Evolutionary conservation across 2,113 vertebrate genomes (phyloP).

Genomic region (Menura novaehollandiae): DNA sequence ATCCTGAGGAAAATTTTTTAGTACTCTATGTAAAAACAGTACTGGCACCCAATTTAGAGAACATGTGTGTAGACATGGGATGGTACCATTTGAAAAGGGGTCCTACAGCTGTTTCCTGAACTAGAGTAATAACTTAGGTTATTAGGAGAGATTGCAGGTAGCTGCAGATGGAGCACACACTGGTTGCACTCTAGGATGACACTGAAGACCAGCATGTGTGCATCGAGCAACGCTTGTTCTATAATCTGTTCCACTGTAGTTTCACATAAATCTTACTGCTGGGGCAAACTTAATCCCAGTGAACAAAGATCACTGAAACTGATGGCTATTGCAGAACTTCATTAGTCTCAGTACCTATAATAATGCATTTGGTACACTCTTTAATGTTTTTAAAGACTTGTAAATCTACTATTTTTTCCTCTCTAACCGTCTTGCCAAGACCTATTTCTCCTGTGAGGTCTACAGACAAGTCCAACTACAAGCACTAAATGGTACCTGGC

Average conservation of each 20-base stretch:
- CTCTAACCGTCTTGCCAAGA: not conserved
- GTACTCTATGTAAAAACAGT: not conserved
- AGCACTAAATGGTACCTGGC: not conserved
- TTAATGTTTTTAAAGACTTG: not conserved
- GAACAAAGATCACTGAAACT: not conserved
- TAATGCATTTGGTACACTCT: not conserved
- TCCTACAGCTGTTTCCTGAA: not conserved
- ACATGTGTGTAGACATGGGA: accelerated
- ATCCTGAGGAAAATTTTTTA: not conserved
- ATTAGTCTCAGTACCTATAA: not conserved
- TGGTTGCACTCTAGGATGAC: not conserved
- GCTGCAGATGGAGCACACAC: not conserved
- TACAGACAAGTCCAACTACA: not conserved
- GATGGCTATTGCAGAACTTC: not conserved
- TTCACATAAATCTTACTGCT: not conserved
- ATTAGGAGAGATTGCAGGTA: not conserved
- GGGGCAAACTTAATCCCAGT: not conserved
- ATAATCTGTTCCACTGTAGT: not conserved
- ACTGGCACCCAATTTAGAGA: not conserved
- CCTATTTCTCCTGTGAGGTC: not conserved
- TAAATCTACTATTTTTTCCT: not conserved
- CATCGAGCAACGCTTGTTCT: not conserved
- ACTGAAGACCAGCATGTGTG: not conserved
- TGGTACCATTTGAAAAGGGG: not conserved
- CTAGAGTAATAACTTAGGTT: not conserved